phyloP scores from a whole-genome alignment of 37 sponge, comb jelly and placozoan genomes.

The Agelas oroides region DNA sequence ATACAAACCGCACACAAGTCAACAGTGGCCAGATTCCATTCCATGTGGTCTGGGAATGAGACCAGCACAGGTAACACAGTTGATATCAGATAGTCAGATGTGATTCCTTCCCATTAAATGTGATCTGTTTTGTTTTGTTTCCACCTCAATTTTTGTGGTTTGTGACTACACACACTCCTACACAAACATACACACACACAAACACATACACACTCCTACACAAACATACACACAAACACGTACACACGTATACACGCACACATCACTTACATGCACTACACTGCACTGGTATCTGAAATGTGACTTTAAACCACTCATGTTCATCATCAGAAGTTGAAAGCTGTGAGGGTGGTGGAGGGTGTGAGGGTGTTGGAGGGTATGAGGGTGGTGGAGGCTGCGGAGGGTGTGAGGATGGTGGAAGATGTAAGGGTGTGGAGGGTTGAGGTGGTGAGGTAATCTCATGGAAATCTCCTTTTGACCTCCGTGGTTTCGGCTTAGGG shows the following conservation, averaged over 20 bases:
- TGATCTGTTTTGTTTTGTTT: too few species aligned
- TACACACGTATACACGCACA: constrained; percentile 23
- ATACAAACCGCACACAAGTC: too few species aligned
- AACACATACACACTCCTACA: not conserved
- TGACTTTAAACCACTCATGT: constrained; percentile 39
- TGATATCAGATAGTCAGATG: too few species aligned
- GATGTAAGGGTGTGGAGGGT: not conserved
- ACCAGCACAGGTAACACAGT: too few species aligned
- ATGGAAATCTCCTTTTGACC: not conserved
- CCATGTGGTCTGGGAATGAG: not conserved
- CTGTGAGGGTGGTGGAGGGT: not conserved
- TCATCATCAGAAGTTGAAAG: not conserved
- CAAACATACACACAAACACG: constrained; percentile 21
- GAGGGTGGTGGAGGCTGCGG: not conserved
- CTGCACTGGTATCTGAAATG: constrained; percentile 31
- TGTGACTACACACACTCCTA: too few species aligned
- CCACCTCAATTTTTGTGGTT: too few species aligned
- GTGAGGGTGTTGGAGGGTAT: not conserved
- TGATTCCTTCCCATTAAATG: too few species aligned
- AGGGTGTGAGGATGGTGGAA: not conserved
- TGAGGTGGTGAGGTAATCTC: not conserved
- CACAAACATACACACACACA: constrained; percentile 10
- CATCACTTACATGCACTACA: constrained; percentile 62
- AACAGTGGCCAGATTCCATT: too few species aligned
- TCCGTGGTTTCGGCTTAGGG: not conserved